These are phyloP conservation scores for Dysdera silvatica DNA, from an alignment of 1,140 invertebrate genomes.

Conservation along the genomic window DNA sequence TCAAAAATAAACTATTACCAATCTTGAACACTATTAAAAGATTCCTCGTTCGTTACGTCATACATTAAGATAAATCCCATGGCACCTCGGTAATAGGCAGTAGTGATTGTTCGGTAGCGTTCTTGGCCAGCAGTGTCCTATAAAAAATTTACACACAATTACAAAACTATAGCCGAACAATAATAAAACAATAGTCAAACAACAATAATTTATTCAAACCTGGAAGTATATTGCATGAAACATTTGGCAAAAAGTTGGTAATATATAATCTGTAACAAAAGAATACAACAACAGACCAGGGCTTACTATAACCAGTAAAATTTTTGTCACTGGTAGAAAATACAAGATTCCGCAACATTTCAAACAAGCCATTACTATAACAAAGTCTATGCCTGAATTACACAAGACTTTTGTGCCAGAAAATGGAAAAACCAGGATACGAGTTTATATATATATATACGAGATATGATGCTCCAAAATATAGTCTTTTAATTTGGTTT, in stretches of 20 bases:
- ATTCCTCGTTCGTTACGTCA: constrained; percentile 99
- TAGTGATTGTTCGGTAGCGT: constrained; percentile 97
- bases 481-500: too few species aligned
- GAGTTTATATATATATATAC: too few species aligned
- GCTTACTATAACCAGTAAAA: too few species aligned
- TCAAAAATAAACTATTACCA: constrained; percentile 58
- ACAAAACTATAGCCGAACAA: neutral
- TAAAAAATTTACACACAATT: constrained; percentile 34
- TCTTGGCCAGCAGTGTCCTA: constrained; percentile 99
- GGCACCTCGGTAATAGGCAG: constrained; percentile 97
- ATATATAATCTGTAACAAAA: too few species aligned
- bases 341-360: too few species aligned
- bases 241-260: neutral
- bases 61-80: constrained; percentile 99
- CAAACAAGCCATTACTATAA: too few species aligned
- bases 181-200: neutral
- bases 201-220: neutral
- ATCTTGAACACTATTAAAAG: constrained; percentile 99
- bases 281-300: too few species aligned
- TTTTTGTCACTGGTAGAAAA: too few species aligned
- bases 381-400: too few species aligned
- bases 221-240: neutral
- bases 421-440: too few species aligned
- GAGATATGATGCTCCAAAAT: too few species aligned
- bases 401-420: too few species aligned